These are phyloP conservation scores for Isotomurus palustris DNA, from an alignment of 2,888 invertebrate genomes.

Conservation along the genomic window DNA sequence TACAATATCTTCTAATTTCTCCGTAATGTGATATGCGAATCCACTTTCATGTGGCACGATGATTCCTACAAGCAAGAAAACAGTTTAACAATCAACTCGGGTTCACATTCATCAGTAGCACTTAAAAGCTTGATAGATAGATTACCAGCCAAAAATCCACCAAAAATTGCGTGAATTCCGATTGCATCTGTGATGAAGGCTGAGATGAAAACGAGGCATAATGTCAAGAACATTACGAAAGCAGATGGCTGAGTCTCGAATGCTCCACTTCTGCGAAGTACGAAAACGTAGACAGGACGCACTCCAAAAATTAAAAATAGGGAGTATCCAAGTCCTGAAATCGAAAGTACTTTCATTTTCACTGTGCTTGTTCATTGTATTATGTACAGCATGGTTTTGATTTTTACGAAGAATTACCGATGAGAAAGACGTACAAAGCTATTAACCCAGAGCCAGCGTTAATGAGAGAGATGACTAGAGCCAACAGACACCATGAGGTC, in stretches of 20 bases:
- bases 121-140: no score
- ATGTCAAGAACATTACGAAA: slow-evolving; percentile 22
- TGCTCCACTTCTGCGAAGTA: slow-evolving; percentile 19
- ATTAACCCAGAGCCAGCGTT: slow-evolving; percentile 27
- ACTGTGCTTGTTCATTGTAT: no score
- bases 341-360: no score
- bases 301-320: slow-evolving; percentile 21
- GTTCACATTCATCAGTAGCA: no score
- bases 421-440: slow-evolving; percentile 32
- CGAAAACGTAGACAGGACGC: slow-evolving; percentile 21
- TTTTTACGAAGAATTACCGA: no score
- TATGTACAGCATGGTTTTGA: no score
- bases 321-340: slow-evolving; percentile 25
- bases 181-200: slow-evolving; percentile 38
- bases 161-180: slow-evolving; percentile 38
- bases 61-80: no score
- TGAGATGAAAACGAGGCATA: slow-evolving; percentile 22
- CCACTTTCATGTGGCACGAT: slow-evolving; percentile 35
- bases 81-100: no score
- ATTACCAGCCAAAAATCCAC: slow-evolving; percentile 25
- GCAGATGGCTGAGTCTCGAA: slow-evolving; percentile 18
- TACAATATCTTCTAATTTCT: slow-evolving; percentile 35
- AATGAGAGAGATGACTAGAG: slow-evolving; percentile 33
- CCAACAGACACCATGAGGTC: slow-evolving; percentile 35
- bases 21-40: slow-evolving; percentile 28